Evolutionary conservation across 2,797 vertebrate genomes (phyloP), one percentile per base, ranked within the genome.

Genomic region (Ptychadena robeensis): DNA sequence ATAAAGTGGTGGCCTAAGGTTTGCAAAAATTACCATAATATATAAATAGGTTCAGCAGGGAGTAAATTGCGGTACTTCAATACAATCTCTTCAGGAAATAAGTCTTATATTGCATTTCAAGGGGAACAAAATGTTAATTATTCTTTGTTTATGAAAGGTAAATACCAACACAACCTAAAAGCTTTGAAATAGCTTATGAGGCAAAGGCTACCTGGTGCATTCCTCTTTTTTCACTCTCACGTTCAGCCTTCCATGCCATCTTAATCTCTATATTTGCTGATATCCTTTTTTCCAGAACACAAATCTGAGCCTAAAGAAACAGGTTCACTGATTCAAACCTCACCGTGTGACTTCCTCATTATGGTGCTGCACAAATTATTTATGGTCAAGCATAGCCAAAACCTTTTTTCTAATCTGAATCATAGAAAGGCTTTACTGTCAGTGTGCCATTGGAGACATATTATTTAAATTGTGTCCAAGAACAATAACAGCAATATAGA

Each of bases 1-100:
- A 94, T 93, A 93, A 87, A 44, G 66, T 87, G 86, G 85, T 91
- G 88, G 92, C 92, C 92, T 91, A 89, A 91, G 91, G 91, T 92
- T 88, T 91, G 82, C 86, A 88, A 87, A 91, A 89, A 93, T 93
- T 92, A 93, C 92, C 92, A 92, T 93, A 93, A 91, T 87, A 88
- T 53, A 91, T 89, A 85, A 81, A 87, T 75, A 85, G 85, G 82
- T 90, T 86, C 93, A 92, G 88, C 82, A 85, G 91, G 90, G 92
- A 93, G 48, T 2, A 59, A 85, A 88, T 86, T 86, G 88, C 85
- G 88, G 69, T 89, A 83, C 88, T 85, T 81, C 68, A 70, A 81
- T 69, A 2, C 14, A 68, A 64, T 70, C 83, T 77, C 89, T 88
- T 67, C 87, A 81, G 91, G 91, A 88, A 77, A 83, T 77, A 3